Evolutionary conservation across 2,888 invertebrate genomes (phyloP).

Genomic region (Augiades crinisus): DNA sequence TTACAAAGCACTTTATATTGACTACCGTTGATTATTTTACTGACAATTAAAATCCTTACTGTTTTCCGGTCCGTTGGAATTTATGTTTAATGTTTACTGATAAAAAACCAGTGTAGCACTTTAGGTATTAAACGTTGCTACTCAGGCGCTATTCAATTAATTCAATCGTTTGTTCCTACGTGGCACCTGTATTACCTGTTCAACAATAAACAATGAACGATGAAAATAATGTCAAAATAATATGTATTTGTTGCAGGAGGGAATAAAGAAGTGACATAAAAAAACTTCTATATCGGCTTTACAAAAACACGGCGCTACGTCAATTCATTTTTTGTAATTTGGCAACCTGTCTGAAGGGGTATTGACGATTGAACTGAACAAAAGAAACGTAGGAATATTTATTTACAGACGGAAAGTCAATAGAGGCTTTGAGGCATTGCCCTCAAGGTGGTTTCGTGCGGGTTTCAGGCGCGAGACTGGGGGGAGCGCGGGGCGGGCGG

Average conservation of each 20-base stretch:
- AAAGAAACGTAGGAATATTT: slow-evolving; percentile 69
- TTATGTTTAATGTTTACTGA: slow-evolving; percentile 13
- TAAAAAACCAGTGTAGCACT: slow-evolving; percentile 3
- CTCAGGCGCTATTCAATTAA: not conserved
- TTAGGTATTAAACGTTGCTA: not conserved
- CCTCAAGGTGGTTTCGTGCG: slow-evolving; percentile 59
- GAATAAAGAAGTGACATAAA: not conserved
- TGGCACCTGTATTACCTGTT: not conserved
- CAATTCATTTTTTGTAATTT: slow-evolving; percentile 28
- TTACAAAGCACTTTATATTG: slow-evolving; percentile 70
- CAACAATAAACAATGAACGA: not conserved
- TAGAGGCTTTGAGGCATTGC: slow-evolving; percentile 77
- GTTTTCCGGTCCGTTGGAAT: slow-evolving; percentile 38
- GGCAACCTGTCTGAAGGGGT: slow-evolving; percentile 39
- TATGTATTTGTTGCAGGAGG: not conserved
- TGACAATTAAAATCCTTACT: slow-evolving; percentile 49
- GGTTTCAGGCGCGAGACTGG: slow-evolving; percentile 44
- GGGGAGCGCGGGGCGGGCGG: slow-evolving; percentile 38
- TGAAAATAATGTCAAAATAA: not conserved
- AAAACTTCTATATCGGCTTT: not conserved
- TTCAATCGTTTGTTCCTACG: not conserved
- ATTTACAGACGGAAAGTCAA: slow-evolving; percentile 71
- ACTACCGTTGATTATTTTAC: slow-evolving; percentile 55
- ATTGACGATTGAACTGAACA: slow-evolving; percentile 66
- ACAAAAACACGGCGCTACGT: slow-evolving; percentile 1